Evolutionary conservation across 1,140 invertebrate genomes (phyloP).

Genomic region (Drosophila biarmipes): DNA sequence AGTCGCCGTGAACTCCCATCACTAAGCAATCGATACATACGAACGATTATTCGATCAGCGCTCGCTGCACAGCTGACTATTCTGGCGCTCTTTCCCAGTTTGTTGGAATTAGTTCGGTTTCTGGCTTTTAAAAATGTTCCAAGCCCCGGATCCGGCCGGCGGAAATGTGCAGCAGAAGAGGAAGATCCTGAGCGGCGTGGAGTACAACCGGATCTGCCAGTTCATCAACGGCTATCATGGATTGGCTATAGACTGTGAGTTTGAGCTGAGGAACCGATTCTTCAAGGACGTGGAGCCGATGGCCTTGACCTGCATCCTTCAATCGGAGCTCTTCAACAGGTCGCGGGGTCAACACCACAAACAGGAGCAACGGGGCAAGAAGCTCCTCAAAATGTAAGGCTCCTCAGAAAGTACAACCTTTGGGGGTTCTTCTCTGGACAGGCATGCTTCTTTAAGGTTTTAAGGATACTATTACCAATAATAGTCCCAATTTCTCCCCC

Average conservation of each 20-base stretch:
- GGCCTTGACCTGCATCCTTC: conserved; percentile 86
- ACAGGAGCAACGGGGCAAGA: conserved; percentile 67
- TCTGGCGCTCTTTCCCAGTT: conserved; percentile 22
- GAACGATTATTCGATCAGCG: not conserved
- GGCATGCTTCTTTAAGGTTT: no score
- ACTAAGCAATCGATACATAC: conserved; percentile 3
- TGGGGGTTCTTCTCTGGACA: not conserved
- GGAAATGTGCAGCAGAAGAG: conserved; percentile 18
- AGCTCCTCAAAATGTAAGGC: conserved; percentile 59
- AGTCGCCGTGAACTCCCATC: not conserved
- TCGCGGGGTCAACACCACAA: conserved; percentile 85
- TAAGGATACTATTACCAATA: not conserved
- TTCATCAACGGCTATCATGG: conserved; percentile 67
- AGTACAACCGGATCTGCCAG: conserved; percentile 62
- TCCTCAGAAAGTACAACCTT: no score
- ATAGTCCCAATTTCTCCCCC: not conserved
- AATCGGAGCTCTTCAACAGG: conserved; percentile 70
- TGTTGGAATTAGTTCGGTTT: conserved; percentile 13
- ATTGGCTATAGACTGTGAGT: conserved; percentile 81
- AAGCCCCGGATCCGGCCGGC: not conserved
- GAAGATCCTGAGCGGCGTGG: conserved; percentile 50
- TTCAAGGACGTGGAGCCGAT: conserved; percentile 83
- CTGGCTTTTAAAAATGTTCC: conserved; percentile 29
- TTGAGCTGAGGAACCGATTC: conserved; percentile 69
- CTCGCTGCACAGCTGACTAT: conserved; percentile 34